Conservation (phyloP, 2,888 invertebrate species). For the Phengaris alcon region DNA sequence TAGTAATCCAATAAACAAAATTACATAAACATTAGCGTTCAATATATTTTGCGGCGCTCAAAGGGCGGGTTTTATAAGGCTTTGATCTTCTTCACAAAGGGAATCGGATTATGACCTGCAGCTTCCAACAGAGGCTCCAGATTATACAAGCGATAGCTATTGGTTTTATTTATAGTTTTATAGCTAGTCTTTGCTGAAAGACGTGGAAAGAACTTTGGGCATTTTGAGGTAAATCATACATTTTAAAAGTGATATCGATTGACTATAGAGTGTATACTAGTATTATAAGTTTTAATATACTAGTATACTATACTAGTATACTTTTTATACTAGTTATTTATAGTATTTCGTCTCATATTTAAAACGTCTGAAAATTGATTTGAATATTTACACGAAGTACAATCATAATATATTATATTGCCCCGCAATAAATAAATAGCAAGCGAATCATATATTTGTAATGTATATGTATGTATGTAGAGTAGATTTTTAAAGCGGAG, state of each 20-base stretch:
- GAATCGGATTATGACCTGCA: slow-evolving; percentile 16
- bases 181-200: neutral
- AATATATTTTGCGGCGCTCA: slow-evolving; percentile 17
- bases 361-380: too few relatives aligned
- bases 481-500: neutral
- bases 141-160: neutral
- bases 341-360: neutral
- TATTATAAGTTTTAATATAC: too few relatives aligned
- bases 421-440: neutral
- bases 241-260: neutral
- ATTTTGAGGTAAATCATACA: neutral
- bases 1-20: neutral
- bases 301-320: too few relatives aligned
- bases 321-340: too few relatives aligned
- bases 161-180: neutral
- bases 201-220: too few relatives aligned
- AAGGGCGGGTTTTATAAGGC: neutral
- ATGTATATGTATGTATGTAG: neutral
- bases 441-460: neutral
- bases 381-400: neutral
- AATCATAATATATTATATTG: neutral
- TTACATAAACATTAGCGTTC: slow-evolving; percentile 1
- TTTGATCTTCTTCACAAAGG: slow-evolving; percentile 19
- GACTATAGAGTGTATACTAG: too few relatives aligned
- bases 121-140: neutral